Evolutionary conservation across 2,797 vertebrate genomes (phyloP), one percentile per base, ranked within the genome.

Genomic region (Ctenopoma kingsleyae): DNA sequence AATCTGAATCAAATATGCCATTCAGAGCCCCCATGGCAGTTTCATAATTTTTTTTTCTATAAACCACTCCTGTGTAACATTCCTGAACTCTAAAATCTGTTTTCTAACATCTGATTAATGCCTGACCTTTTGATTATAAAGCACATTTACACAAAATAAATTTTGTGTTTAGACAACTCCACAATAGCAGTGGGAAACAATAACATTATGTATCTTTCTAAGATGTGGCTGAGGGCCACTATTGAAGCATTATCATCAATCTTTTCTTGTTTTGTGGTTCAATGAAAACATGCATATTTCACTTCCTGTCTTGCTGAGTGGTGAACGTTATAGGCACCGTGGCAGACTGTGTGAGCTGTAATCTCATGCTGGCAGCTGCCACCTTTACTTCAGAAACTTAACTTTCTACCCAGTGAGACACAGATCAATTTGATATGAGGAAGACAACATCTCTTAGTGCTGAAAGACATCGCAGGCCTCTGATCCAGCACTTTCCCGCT

Each of bases 231-330:
- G 36, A 63, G 78, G 36, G 91, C 87, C 90, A 88, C 82, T 63
- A 89, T 91, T 90, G 86, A 90, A 80, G 63, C 85, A 78, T 87
- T 83, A 89, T 89, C 89, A 87, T 91, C 80, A 75, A 91, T 91
- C 89, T 89, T 80, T 84, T 65, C 70, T 90, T 82, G 71, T 78
- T 82, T 79, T 81, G 85, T 79, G 82, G 72, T 83, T 71, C 44
- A 15, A 53, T 76, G 58, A 74, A 83, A 82, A 78, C 70, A 50
- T 62, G 58, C 43, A 67, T 73, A 70, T 79, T 88, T 80, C 51
- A 61, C 77, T 84, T 90, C 83, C 82, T 78, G 66, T 81, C 66
- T 64, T 43, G 55, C 59, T 49, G 49, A 77, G 70, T 52, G 68
- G 27, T 47, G 57, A 80, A 41, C 61, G 12, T 44, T 35, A 25